Percentiles rank a stretch among this genome's conserved stretches.
Conservation (phyloP, 2,113 vertebrate species). For the Gasterosteus aculeatus region DNA sequence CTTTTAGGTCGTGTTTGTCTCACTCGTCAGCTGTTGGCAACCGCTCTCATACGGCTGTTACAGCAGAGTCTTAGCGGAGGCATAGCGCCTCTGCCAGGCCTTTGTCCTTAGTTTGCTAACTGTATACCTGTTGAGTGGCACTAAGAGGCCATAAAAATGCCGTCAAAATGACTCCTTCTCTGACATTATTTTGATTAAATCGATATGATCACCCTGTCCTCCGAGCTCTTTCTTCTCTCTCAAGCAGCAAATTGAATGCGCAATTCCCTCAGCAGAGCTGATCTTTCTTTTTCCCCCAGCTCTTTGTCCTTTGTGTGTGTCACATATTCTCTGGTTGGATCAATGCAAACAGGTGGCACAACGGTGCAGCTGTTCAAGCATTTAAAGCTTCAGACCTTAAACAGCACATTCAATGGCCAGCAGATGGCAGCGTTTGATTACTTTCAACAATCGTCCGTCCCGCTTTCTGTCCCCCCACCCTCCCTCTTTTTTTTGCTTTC, state of each 20-base stretch:
- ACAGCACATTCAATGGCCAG: constrained; percentile 37
- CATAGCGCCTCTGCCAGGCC: not conserved
- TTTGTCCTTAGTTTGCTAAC: too few relatives aligned
- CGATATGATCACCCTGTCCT: constrained; percentile 52
- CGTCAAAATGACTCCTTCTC: not conserved
- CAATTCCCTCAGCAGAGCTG: constrained; percentile 19
- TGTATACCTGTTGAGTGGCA: too few relatives aligned
- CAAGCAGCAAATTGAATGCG: constrained; percentile 58
- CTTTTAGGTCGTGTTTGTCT: not conserved
- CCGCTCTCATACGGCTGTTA: not conserved
- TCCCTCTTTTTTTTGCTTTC: constrained; percentile 61
- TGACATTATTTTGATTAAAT: constrained; percentile 67
- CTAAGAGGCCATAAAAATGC: too few relatives aligned
- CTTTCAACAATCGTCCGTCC: constrained; percentile 19
- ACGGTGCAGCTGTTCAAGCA: constrained; percentile 53
- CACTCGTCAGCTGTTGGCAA: not conserved
- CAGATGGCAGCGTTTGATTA: constrained; percentile 74
- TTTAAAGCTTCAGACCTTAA: constrained; percentile 32
- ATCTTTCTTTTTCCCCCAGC: constrained; percentile 16
- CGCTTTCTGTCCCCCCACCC: constrained; percentile 48
- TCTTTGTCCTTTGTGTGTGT: constrained; percentile 47
- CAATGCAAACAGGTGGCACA: constrained; percentile 55
- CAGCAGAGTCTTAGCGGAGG: not conserved
- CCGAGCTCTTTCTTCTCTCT: constrained; percentile 39
- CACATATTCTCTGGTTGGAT: constrained; percentile 58